Conservation (phyloP, 2,113 vertebrate species). For the Mormyrus iriodes region DNA sequence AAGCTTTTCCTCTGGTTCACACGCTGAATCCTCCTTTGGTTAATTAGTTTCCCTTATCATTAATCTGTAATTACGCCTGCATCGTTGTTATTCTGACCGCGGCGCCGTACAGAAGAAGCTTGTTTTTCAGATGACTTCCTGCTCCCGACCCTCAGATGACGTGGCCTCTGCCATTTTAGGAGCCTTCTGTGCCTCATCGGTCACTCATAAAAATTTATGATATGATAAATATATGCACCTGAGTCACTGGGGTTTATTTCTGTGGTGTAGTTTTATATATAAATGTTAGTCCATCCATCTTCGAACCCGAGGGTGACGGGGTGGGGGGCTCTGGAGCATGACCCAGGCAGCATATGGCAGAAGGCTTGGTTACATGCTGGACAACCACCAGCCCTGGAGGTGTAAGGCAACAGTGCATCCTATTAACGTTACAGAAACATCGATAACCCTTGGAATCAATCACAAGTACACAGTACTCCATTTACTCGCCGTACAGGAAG, state of each 20-base stretch:
- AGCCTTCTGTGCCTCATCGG: neutral
- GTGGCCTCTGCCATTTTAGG: neutral
- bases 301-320: neutral
- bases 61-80: neutral
- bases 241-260: neutral
- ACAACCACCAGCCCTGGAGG: neutral
- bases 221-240: no score
- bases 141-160: neutral
- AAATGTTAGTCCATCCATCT: neutral
- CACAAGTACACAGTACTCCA: no score
- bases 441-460: no score
- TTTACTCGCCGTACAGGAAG: no score
- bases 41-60: constrained; percentile 11
- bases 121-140: constrained; percentile 3
- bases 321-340: neutral
- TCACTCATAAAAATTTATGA: neutral
- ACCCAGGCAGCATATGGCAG: neutral
- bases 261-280: neutral
- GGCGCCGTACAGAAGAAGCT: neutral
- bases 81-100: neutral
- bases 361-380: neutral
- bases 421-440: no score
- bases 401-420: no score
- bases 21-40: neutral
- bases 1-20: neutral